Conservation (phyloP, 2,113 vertebrate genomes). For the Jaculus jaculus region DNA sequence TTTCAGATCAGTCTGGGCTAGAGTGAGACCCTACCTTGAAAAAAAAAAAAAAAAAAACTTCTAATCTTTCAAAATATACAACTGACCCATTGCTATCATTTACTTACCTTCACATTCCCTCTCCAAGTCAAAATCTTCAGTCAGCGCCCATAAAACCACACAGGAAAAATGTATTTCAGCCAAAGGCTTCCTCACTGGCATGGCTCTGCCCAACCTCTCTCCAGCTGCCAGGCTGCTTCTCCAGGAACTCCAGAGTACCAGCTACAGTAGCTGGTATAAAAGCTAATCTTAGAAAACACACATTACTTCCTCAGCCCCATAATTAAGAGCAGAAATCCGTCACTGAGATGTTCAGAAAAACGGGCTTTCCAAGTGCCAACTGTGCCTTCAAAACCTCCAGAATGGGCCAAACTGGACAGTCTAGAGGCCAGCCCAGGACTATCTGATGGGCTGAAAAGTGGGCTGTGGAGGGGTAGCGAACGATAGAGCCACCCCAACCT, state of each 20-base stretch:
- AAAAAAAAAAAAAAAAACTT: too few species aligned
- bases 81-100: neutral
- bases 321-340: slow-evolving; percentile 84
- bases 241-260: slow-evolving; percentile 68
- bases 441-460: slow-evolving; percentile 68
- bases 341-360: slow-evolving; percentile 83
- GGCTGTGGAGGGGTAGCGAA: slow-evolving; percentile 63
- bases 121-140: slow-evolving; percentile 26
- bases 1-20: neutral
- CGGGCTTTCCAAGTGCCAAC: slow-evolving; percentile 77
- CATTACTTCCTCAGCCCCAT: slow-evolving; percentile 84
- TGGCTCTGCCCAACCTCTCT: slow-evolving; percentile 48
- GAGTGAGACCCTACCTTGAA: neutral
- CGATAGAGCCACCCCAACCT: neutral
- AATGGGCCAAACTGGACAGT: slow-evolving; percentile 65
- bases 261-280: slow-evolving; percentile 84
- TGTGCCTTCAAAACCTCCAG: slow-evolving; percentile 40
- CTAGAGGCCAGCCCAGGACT: slow-evolving; percentile 69
- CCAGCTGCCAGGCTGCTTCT: slow-evolving; percentile 62
- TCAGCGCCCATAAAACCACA: slow-evolving; percentile 39
- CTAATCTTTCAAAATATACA: too few species aligned
- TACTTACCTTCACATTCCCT: slow-evolving; percentile 25
- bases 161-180: slow-evolving; percentile 8
- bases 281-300: slow-evolving; percentile 84
- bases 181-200: neutral